Conservation (phyloP, 2,113 vertebrate genomes). For the Caranx ignobilis region DNA sequence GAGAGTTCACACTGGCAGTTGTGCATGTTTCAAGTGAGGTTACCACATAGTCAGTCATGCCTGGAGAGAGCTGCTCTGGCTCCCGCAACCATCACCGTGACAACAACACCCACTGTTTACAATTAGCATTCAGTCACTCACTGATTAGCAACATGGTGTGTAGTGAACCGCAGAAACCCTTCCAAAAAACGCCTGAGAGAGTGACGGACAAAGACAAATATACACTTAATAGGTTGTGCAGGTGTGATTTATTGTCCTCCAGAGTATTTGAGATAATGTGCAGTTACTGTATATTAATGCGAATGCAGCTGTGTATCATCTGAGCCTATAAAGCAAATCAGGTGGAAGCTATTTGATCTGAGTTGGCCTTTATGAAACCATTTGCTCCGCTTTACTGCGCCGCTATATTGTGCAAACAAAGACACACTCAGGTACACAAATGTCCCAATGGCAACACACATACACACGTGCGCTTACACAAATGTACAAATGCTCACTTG, state of each 20-base stretch:
- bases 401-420: slow-evolving; percentile 53
- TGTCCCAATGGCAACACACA: not conserved
- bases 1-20: slow-evolving; percentile 54
- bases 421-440: not conserved
- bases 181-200: not conserved
- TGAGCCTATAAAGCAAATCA: slow-evolving; percentile 55
- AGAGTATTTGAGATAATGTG: slow-evolving; percentile 25
- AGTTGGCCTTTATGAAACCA: slow-evolving; percentile 58
- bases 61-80: slow-evolving; percentile 38
- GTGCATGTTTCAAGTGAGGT: slow-evolving; percentile 63
- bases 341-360: slow-evolving; percentile 59
- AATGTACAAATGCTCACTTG: slow-evolving; percentile 15
- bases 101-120: slow-evolving; percentile 63
- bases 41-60: slow-evolving; percentile 53
- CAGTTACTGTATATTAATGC: slow-evolving; percentile 34
- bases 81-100: slow-evolving; percentile 59
- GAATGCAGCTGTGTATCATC: slow-evolving; percentile 52
- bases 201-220: slow-evolving; percentile 1
- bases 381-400: slow-evolving; percentile 61
- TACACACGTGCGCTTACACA: not conserved
- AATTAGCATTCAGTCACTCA: slow-evolving; percentile 64
- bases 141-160: slow-evolving; percentile 38
- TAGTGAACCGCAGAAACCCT: slow-evolving; percentile 28
- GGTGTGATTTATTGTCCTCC: slow-evolving; percentile 31
- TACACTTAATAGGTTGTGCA: not conserved